Conservation (phyloP, 2,113 vertebrate species). For the Hiodon tergisus region DNA sequence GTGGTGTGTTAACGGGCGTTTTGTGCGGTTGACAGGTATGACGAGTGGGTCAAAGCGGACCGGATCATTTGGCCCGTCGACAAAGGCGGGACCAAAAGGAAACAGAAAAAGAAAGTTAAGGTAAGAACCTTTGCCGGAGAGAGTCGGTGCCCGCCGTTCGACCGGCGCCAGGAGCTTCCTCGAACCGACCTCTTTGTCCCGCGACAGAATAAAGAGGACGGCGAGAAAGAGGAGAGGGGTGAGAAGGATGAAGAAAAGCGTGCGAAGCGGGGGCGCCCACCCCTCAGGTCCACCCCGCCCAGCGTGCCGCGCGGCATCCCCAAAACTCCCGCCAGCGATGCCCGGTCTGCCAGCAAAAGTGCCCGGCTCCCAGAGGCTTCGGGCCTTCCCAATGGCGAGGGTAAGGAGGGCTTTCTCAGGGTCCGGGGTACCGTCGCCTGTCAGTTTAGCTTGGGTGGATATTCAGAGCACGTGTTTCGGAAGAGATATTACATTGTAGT, state of each 20-base stretch:
- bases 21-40: slow-evolving; percentile 68
- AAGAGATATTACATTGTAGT: no score
- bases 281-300: slow-evolving; percentile 76
- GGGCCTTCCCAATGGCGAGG: slow-evolving; percentile 65
- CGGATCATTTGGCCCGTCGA: slow-evolving; percentile 95
- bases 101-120: slow-evolving; percentile 87
- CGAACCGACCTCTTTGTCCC: not conserved
- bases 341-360: slow-evolving; percentile 62
- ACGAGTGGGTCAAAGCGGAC: slow-evolving; percentile 98
- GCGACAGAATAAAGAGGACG: slow-evolving; percentile 84
- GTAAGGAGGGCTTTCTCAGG: slow-evolving; percentile 39
- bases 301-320: slow-evolving; percentile 64
- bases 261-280: slow-evolving; percentile 81
- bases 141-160: not conserved
- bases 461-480: no score
- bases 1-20: not conserved
- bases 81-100: slow-evolving; percentile 86
- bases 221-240: slow-evolving; percentile 65
- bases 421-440: no score
- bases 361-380: slow-evolving; percentile 49
- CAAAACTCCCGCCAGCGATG: slow-evolving; percentile 72
- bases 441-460: no score
- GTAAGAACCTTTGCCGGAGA: slow-evolving; percentile 51
- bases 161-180: not conserved
- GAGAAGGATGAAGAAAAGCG: slow-evolving; percentile 69